Conservation (phyloP, 2,113 vertebrate species). For the Anarrhichthys ocellatus region DNA sequence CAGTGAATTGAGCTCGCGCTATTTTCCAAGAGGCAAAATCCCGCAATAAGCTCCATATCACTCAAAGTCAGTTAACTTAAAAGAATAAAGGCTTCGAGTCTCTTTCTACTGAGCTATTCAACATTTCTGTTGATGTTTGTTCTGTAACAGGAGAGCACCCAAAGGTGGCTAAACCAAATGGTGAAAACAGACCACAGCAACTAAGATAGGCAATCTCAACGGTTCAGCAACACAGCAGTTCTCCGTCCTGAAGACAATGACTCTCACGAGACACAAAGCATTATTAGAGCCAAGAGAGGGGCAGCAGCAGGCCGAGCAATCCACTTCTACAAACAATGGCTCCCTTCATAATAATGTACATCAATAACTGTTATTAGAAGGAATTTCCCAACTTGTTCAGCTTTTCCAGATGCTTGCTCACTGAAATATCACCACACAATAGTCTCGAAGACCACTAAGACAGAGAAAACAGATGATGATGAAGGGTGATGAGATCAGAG, state of each 20-base stretch:
- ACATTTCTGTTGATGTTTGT: conserved; percentile 43
- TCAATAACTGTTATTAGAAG: conserved; percentile 73
- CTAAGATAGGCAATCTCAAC: conserved; percentile 22
- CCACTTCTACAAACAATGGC: conserved; percentile 74
- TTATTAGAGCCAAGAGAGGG: conserved; percentile 46
- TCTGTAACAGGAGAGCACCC: conserved; percentile 60
- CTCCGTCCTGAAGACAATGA: conserved; percentile 44
- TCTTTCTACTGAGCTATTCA: conserved; percentile 43
- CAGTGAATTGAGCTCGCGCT: conserved; percentile 39
- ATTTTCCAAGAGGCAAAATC: conserved; percentile 43
- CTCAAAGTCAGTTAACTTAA: conserved; percentile 52
- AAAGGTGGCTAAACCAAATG: conserved; percentile 43
- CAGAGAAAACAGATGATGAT: conserved; percentile 47
- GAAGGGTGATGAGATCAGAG: conserved; percentile 50
- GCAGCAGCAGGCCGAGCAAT: conserved; percentile 53
- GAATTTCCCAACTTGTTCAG: conserved; percentile 58
- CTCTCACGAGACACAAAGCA: conserved; percentile 48
- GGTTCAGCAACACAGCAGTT: conserved; percentile 30
- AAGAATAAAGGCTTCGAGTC: conserved; percentile 30
- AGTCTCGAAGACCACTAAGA: conserved; percentile 44
- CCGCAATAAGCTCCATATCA: conserved; percentile 44
- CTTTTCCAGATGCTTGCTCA: conserved; percentile 76
- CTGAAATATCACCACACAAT: conserved; percentile 61
- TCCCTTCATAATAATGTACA: conserved; percentile 77
- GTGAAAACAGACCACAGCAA: conserved; percentile 48